A percentile compares a stretch with the other conserved stretches of the same genome.
phyloP scores from a whole-genome alignment of 2,888 invertebrate species.

The Bellardia pandia region DNA sequence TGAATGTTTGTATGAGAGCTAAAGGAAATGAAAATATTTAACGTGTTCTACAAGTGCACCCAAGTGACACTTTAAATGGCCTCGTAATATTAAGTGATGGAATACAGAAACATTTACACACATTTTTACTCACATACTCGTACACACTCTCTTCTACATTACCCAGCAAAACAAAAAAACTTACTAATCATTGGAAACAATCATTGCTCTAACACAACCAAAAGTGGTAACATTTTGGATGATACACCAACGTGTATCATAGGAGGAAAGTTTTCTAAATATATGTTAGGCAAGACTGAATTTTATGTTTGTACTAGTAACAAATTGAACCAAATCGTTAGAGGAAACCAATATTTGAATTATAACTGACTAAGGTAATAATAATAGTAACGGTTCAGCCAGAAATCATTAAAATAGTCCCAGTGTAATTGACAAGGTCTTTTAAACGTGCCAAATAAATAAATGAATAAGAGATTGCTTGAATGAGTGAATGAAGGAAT shows the following conservation, averaged over 20 bases:
- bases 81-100: slow-evolving; percentile 60
- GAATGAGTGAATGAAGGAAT: background rate
- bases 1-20: background rate
- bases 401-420: slow-evolving; percentile 1
- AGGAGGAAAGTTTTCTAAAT: too few relatives aligned
- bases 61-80: slow-evolving; percentile 71
- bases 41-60: slow-evolving; percentile 71
- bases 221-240: too few relatives aligned
- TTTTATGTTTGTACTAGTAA: too few relatives aligned
- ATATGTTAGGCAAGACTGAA: too few relatives aligned
- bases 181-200: too few relatives aligned
- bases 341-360: too few relatives aligned
- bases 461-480: background rate
- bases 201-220: too few relatives aligned
- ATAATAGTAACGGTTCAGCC: background rate
- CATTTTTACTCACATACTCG: too few relatives aligned
- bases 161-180: too few relatives aligned
- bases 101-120: background rate
- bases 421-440: background rate
- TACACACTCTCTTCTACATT: background rate
- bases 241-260: too few relatives aligned
- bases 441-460: slow-evolving; percentile 1
- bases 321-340: too few relatives aligned
- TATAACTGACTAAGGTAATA: too few relatives aligned
- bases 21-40: slow-evolving; percentile 54